A percentile compares a stretch with the other conserved stretches of the same genome.
Conservation (phyloP, 2,888 invertebrate genomes). For the Coenonympha glycerion region DNA sequence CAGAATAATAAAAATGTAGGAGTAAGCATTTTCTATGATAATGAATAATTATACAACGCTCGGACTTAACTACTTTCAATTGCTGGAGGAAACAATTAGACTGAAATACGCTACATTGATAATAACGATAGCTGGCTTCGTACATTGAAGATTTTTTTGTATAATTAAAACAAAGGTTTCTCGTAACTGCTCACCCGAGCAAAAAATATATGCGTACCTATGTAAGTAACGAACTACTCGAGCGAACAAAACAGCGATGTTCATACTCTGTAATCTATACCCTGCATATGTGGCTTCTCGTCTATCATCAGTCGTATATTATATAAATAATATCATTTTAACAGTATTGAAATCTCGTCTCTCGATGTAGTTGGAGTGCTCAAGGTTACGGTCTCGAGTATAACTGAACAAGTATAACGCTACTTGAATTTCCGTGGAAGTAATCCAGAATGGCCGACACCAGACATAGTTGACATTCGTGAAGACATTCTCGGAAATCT, state of each 20-base stretch:
- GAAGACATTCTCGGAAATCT: constrained; percentile 17
- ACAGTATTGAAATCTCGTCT: neutral
- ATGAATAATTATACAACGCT: neutral
- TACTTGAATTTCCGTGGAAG: constrained; percentile 11
- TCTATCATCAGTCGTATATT: neutral
- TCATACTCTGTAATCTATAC: constrained; percentile 3
- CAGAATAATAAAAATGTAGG: no score
- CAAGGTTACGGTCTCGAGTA: constrained; percentile 4
- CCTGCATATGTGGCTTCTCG: neutral
- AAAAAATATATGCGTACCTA: constrained; percentile 26
- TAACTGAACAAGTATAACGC: constrained; percentile 5
- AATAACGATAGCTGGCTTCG: constrained; percentile 16
- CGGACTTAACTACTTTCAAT: constrained; percentile 5
- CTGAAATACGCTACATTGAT: constrained; percentile 12
- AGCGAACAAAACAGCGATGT: constrained; percentile 18
- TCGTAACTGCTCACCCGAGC: constrained; percentile 26
- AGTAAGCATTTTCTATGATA: no score
- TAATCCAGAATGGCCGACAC: constrained; percentile 16
- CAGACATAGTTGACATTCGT: constrained; percentile 15
- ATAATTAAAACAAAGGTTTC: constrained; percentile 26
- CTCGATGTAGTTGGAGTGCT: neutral
- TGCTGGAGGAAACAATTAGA: constrained; percentile 9
- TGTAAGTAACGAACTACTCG: constrained; percentile 22
- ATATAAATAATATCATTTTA: no score
- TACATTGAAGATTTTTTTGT: constrained; percentile 22